A percentile compares a stretch with the other conserved stretches of the same genome.
Conservation (phyloP, 2,888 invertebrate genomes). For the Taphrorychus bicolor region DNA sequence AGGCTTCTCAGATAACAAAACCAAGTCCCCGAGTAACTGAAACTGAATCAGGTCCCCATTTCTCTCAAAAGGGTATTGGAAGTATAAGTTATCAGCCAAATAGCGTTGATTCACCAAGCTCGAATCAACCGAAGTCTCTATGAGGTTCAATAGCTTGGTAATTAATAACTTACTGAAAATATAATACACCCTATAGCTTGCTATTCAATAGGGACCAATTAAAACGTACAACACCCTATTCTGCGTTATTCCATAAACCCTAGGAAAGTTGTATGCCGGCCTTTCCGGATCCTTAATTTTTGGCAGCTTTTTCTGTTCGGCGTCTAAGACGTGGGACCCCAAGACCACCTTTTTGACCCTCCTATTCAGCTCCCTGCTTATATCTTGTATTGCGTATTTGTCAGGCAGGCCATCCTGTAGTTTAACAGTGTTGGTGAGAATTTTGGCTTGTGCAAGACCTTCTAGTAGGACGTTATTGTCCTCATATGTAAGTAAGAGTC, state of each 20-base stretch:
- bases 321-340: conserved; percentile 75
- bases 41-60: conserved; percentile 70
- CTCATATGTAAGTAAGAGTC: conserved; percentile 66
- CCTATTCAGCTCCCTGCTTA: conserved; percentile 64
- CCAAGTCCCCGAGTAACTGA: conserved; percentile 68
- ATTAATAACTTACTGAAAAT: conserved; percentile 70
- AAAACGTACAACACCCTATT: conserved; percentile 62
- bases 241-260: conserved; percentile 77
- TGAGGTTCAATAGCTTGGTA: conserved; percentile 71
- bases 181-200: not conserved
- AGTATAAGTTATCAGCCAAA: conserved; percentile 66
- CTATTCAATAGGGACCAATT: not conserved
- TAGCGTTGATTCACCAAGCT: conserved; percentile 65
- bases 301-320: conserved; percentile 79
- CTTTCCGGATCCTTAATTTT: conserved; percentile 73
- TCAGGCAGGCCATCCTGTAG: conserved; percentile 69
- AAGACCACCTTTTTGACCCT: conserved; percentile 70
- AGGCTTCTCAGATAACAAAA: conserved; percentile 70
- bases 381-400: conserved; percentile 57
- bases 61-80: conserved; percentile 67
- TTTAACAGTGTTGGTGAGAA: conserved; percentile 80
- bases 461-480: conserved; percentile 72
- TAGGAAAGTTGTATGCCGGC: conserved; percentile 75
- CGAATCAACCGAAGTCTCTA: conserved; percentile 69
- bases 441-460: conserved; percentile 79